These are phyloP conservation scores for Notospermus geniculatus DNA, from an alignment of 1,140 invertebrate species.

Conservation along the genomic window DNA sequence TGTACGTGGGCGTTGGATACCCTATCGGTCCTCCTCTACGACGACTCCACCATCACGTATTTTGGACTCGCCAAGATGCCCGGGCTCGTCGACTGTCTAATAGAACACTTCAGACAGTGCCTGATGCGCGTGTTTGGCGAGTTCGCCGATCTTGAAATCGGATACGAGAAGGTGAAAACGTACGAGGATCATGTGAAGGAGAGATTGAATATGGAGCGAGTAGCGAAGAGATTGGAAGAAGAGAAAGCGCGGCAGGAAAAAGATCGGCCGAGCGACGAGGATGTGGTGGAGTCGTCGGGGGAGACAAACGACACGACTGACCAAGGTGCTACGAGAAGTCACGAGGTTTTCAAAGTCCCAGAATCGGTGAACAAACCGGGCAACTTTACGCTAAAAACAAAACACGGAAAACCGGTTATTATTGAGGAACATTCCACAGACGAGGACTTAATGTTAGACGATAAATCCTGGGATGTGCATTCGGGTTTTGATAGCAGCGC, in stretches of 20 bases:
- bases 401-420: slow-evolving; percentile 73
- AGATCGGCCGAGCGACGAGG: background rate
- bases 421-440: slow-evolving; percentile 64
- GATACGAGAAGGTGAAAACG: slow-evolving; percentile 19
- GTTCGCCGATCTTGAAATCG: slow-evolving; percentile 56
- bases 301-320: slow-evolving; percentile 26
- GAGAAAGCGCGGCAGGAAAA: slow-evolving; percentile 14
- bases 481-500: slow-evolving; percentile 50
- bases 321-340: slow-evolving; percentile 62
- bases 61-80: slow-evolving; percentile 90
- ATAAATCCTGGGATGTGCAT: slow-evolving; percentile 69
- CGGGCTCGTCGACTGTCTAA: slow-evolving; percentile 82
- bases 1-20: slow-evolving; percentile 84
- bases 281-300: slow-evolving; percentile 23
- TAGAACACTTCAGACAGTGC: slow-evolving; percentile 88
- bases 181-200: slow-evolving; percentile 18
- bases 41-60: slow-evolving; percentile 83
- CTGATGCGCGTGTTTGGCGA: slow-evolving; percentile 80
- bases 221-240: slow-evolving; percentile 15
- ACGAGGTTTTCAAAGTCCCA: slow-evolving; percentile 56
- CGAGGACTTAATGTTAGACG: slow-evolving; percentile 76
- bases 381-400: slow-evolving; percentile 78
- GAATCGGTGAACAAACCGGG: slow-evolving; percentile 12
- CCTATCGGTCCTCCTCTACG: slow-evolving; percentile 56
- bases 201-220: slow-evolving; percentile 13